Evolutionary conservation across 1,140 invertebrate genomes (phyloP).

Genomic region (Dreissena polymorpha): DNA sequence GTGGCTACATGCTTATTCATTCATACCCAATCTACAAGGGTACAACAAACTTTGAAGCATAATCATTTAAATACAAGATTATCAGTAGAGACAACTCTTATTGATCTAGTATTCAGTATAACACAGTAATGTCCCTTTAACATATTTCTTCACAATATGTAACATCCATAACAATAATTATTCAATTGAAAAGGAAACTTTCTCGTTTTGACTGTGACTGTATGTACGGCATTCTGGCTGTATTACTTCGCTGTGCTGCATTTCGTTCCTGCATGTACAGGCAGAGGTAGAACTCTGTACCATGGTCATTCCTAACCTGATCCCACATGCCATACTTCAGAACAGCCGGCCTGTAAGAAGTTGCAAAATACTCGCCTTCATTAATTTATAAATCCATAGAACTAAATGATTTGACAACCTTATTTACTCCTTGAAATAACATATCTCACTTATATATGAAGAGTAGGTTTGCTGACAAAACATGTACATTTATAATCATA

Average conservation of each 20-base stretch:
- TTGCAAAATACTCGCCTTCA: no score
- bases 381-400: no score
- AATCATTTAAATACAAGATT: not conserved
- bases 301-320: not conserved
- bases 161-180: conserved; percentile 1
- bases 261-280: conserved; percentile 20
- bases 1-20: not conserved
- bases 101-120: not conserved
- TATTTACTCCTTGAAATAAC: no score
- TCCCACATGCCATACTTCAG: conserved; percentile 26
- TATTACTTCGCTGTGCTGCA: not conserved
- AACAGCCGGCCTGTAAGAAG: conserved; percentile 8
- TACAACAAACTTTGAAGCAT: no score
- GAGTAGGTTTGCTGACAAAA: no score
- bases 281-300: conserved; percentile 7
- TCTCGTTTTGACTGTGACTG: conserved; percentile 14
- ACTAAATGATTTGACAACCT: no score
- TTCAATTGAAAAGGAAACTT: not conserved
- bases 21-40: not conserved
- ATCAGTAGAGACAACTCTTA: not conserved
- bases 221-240: not conserved
- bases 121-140: not conserved
- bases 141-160: not conserved
- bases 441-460: no score
- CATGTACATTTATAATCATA: no score